Evolutionary conservation across 2,113 vertebrate genomes (phyloP), one percentile per base, ranked within the genome.

Genomic region (Urocitellus parryii): DNA sequence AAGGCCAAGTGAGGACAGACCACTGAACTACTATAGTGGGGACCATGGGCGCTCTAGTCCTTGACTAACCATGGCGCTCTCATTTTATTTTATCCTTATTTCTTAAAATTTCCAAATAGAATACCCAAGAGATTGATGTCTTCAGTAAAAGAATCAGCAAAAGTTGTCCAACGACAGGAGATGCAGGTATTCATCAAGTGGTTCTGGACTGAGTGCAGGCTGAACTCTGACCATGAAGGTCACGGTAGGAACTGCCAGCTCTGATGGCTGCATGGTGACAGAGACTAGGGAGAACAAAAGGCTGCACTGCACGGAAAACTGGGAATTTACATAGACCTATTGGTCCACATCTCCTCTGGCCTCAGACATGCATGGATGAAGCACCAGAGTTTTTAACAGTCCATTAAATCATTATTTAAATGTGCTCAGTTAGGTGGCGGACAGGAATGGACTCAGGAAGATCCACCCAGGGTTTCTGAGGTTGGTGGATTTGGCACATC

Each of bases 21-120:
- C 18, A 22, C 29, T 16, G 6, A 0, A 13, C 20, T 20, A 53
- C 9, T 25, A 0, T 1, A 16, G 25, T 58, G 11, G 27, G 10
- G 10, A n/a, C 63, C 53, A 22, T 8, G 32, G 53, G 2, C 1
- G 0, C 4, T 70, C 8, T 39, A 11, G 10, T 14, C 7, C 27
- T 42, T 32, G n/a, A 17, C 20, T 13, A 85, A 8, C 34, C 37
- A 4, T 34, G 45, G 16, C 7, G 53, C 56, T 48, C 27, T 85
- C 58, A 1, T 20, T 12, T 72, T 42, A 39, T 34, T 56, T 48
- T 58, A 39, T 48, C 22, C 16, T 67, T 72, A 70, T 45, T 77
- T 63, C 58, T 73, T 34, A 34, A 77, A 24, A 93, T 13, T 48
- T 42, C 83, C 13, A 72, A 70, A 76, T 48, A 68, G 27, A 65